These are phyloP conservation scores for Drosophila macrospina DNA, from an alignment of 2,888 invertebrate genomes.

Conservation along the genomic window DNA sequence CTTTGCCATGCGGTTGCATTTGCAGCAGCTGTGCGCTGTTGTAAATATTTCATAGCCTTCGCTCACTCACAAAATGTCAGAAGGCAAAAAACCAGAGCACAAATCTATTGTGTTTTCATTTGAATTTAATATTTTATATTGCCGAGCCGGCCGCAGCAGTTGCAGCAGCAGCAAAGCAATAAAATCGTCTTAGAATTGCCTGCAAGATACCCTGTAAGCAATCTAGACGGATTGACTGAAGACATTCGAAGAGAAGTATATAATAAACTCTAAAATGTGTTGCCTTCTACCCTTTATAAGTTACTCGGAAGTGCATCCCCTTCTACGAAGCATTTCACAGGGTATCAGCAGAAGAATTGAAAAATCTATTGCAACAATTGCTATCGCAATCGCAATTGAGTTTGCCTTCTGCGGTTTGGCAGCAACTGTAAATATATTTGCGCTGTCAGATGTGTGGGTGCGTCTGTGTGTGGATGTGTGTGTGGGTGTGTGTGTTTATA, in stretches of 20 bases:
- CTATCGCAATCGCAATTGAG: constrained; percentile 58
- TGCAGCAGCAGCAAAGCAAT: constrained; percentile 2
- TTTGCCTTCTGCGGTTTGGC: constrained; percentile 74
- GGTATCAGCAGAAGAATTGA: constrained; percentile 34
- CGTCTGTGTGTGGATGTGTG: constrained; percentile 11
- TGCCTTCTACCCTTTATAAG: neutral
- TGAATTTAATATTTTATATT: constrained; percentile 74
- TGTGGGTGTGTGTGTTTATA: constrained; percentile 15
- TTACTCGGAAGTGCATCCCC: neutral
- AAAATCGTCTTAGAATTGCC: neutral
- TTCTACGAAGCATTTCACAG: neutral
- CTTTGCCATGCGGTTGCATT: constrained; percentile 71
- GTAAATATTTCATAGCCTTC: constrained; percentile 62
- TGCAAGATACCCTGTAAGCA: constrained; percentile 19
- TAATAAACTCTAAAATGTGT: neutral
- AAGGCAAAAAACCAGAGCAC: constrained; percentile 41
- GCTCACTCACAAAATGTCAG: constrained; percentile 18
- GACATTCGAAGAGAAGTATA: neutral
- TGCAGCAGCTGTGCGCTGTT: constrained; percentile 58
- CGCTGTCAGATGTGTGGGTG: constrained; percentile 10
- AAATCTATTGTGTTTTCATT: constrained; percentile 75
- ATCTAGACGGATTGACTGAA: neutral
- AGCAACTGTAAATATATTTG: constrained; percentile 52
- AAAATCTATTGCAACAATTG: constrained; percentile 41
- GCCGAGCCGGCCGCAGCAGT: constrained; percentile 23